Base-by-base conservation (phyloP, 2,113 vertebrate genomes). In the Trinectes maculatus region DNA sequence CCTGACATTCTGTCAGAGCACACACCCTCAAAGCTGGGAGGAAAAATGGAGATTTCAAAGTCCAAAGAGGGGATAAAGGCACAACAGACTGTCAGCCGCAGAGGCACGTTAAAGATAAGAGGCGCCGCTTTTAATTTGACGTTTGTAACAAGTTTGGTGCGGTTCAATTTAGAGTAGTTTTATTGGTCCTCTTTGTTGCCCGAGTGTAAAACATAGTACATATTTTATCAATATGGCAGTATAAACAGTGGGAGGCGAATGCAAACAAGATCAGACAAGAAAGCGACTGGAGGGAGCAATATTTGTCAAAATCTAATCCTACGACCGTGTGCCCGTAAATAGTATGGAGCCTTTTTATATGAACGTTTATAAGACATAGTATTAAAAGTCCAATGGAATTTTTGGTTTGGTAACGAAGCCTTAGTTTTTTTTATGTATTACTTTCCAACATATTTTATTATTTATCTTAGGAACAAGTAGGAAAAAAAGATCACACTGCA, bases 1-100 rank as follows among this genome's bases (percentile, higher is more conserved):
- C 87, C 87, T 90, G 88, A 89, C 89, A 89, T 87, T 89, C 90
- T 87, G 87, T 90, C 85, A 84, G 87, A 74, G 82, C 84, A 83
- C 75, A 81, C 76, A 68, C 83, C 67, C 85, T 77, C 71, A 37
- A 70, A 80, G 83, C 80, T 73, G 19, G 0, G 64, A 65, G 81
- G n/a, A 90, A 81, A 82, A 91, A 90, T 83, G 79, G 73, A 86
- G 85, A 90, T 88, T 88, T 84, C 79, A 80, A 80, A 80, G 84
- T 86, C 84, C 87, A 85, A 85, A 85, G 85, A 80, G 80, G 79
- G 79, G 79, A 87, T 84, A 76, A 85, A 91, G 84, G 79, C 78
- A 71, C 70, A 74, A 70, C 67, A 83, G 61, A 75, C 74, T 80
- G 82, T 70, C 75, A 65, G 72, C 49, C 84, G 77, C 58, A 46